These are phyloP conservation scores for Scaptomyza flava DNA, from an alignment of 2,888 invertebrate species.

Conservation along the genomic window DNA sequence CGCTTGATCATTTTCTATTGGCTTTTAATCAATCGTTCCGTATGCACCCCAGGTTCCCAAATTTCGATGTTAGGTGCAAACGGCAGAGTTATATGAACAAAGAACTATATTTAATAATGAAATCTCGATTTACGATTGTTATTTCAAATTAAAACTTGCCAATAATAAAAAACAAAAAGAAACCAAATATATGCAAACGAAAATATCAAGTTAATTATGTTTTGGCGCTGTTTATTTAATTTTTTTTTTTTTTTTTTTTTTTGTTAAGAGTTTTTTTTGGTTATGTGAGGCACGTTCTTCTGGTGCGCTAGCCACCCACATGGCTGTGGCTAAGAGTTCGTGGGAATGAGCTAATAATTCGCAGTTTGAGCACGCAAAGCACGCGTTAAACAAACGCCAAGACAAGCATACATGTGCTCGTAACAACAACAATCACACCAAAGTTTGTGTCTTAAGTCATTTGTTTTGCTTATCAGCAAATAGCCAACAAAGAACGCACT, in stretches of 20 bases:
- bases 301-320: slow-evolving; percentile 56
- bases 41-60: slow-evolving; percentile 35
- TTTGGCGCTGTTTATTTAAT: slow-evolving; percentile 41
- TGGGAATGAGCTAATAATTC: slow-evolving; percentile 54
- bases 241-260: slow-evolving; percentile 49
- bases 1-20: slow-evolving; percentile 22
- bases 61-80: slow-evolving; percentile 45
- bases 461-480: slow-evolving; percentile 44
- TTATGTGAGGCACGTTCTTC: slow-evolving; percentile 37
- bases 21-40: slow-evolving; percentile 49
- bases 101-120: slow-evolving; percentile 50
- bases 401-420: slow-evolving; percentile 7
- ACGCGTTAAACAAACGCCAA: slow-evolving; percentile 38
- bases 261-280: slow-evolving; percentile 16
- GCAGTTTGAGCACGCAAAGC: slow-evolving; percentile 43
- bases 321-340: slow-evolving; percentile 36
- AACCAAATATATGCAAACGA: slow-evolving; percentile 20
- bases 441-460: slow-evolving; percentile 69
- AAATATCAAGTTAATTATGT: slow-evolving; percentile 41
- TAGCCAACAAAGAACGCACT: slow-evolving; percentile 3
- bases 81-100: slow-evolving; percentile 53
- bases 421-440: slow-evolving; percentile 16
- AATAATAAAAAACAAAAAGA: slow-evolving; percentile 23
- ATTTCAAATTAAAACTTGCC: slow-evolving; percentile 42
- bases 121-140: slow-evolving; percentile 32